Percentiles rank a stretch among this genome's conserved stretches.
These are phyloP conservation scores for Clanis bilineata DNA, from an alignment of 2,888 invertebrate species.

Conservation along the genomic window DNA sequence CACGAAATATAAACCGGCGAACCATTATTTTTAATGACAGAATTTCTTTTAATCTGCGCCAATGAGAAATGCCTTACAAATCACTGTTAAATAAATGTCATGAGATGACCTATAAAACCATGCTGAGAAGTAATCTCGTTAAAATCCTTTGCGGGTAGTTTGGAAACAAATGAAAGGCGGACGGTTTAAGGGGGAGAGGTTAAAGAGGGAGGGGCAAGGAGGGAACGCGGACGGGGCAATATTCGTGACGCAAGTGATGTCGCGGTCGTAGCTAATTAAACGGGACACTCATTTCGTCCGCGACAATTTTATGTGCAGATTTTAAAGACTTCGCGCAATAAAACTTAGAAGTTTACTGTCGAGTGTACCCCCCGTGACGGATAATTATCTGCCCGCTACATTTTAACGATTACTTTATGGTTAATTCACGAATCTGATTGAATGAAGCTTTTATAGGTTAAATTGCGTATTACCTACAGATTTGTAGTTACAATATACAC, in stretches of 20 bases:
- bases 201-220: slow-evolving; percentile 1
- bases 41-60: slow-evolving; percentile 64
- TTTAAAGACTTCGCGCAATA: slow-evolving; percentile 61
- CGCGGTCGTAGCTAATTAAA: slow-evolving; percentile 71
- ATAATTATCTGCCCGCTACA: slow-evolving; percentile 55
- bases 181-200: slow-evolving; percentile 18
- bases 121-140: slow-evolving; percentile 69
- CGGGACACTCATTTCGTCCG: slow-evolving; percentile 62
- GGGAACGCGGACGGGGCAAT: slow-evolving; percentile 25
- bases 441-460: background rate
- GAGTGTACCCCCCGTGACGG: slow-evolving; percentile 54
- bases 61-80: slow-evolving; percentile 68
- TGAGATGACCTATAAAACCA: slow-evolving; percentile 74
- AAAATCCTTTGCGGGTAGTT: slow-evolving; percentile 75
- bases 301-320: slow-evolving; percentile 69
- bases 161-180: slow-evolving; percentile 52
- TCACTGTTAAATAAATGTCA: slow-evolving; percentile 70
- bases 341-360: slow-evolving; percentile 64
- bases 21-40: slow-evolving; percentile 66
- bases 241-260: slow-evolving; percentile 46
- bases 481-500: too few species aligned
- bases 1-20: slow-evolving; percentile 50
- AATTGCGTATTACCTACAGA: too few species aligned
- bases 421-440: background rate
- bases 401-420: background rate